These are phyloP conservation scores for Nasonia giraulti DNA, from an alignment of 1,140 invertebrate species.

Conservation along the genomic window DNA sequence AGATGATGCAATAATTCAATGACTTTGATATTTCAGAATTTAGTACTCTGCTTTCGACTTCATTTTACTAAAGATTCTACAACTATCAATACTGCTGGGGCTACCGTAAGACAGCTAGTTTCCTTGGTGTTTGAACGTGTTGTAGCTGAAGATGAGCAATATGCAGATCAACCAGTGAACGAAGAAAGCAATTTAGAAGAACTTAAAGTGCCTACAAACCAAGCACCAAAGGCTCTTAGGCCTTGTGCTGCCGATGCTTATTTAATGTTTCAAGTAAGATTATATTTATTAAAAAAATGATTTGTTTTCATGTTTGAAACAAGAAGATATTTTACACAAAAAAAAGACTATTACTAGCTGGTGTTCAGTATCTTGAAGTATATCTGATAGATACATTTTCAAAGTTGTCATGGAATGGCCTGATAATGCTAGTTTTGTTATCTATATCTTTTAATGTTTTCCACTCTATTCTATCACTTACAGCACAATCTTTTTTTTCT, in stretches of 20 bases:
- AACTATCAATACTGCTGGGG: constrained; percentile 96
- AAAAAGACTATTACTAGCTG: background rate
- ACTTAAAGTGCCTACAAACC: constrained; percentile 84
- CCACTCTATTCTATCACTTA: background rate
- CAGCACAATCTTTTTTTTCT: background rate
- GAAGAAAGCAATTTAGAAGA: constrained; percentile 84
- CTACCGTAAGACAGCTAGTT: constrained; percentile 97
- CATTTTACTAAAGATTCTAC: constrained; percentile 95
- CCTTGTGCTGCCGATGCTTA: constrained; percentile 96
- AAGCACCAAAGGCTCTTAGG: constrained; percentile 86
- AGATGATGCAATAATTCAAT: constrained; percentile 13
- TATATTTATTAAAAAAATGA: constrained; percentile 12
- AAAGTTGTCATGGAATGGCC: constrained; percentile 18
- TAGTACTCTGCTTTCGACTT: constrained; percentile 96
- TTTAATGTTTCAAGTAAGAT: constrained; percentile 90
- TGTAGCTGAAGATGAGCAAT: constrained; percentile 81
- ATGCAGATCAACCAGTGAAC: constrained; percentile 60
- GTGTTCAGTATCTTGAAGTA: constrained; percentile 22
- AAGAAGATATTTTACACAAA: background rate
- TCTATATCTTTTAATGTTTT: constrained; percentile 1
- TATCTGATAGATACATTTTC: constrained; percentile 1
- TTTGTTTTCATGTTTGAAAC: background rate
- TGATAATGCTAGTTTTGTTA: background rate
- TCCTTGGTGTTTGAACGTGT: constrained; percentile 97
- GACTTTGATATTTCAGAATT: constrained; percentile 79